Conservation (phyloP, 2,888 invertebrate species). For the Lycia hirtaria region DNA sequence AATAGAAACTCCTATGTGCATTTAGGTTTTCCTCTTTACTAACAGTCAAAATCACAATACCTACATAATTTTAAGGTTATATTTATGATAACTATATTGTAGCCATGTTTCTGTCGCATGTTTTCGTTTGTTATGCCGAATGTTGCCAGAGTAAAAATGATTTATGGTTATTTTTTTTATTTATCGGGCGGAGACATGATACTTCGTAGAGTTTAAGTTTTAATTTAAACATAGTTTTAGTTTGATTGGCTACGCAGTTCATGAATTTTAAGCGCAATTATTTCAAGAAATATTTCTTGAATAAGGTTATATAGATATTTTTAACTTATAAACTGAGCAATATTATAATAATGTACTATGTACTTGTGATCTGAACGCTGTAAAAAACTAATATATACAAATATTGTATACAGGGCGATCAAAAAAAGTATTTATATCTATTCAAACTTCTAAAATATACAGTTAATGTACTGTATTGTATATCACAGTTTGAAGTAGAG, state of each 20-base stretch:
- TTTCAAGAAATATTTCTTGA: constrained; percentile 46
- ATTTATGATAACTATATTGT: constrained; percentile 46
- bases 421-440: constrained; percentile 63
- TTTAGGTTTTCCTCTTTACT: constrained; percentile 66
- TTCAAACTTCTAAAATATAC: constrained; percentile 46
- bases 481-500: constrained; percentile 56
- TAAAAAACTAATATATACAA: constrained; percentile 42
- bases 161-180: constrained; percentile 38
- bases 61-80: constrained; percentile 55
- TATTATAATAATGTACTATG: constrained; percentile 52
- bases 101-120: constrained; percentile 62
- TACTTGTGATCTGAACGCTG: constrained; percentile 63
- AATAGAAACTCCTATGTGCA: constrained; percentile 65
- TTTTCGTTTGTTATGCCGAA: constrained; percentile 50
- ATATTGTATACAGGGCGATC: constrained; percentile 65
- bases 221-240: constrained; percentile 47
- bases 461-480: constrained; percentile 49
- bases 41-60: constrained; percentile 55
- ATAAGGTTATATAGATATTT: constrained; percentile 35
- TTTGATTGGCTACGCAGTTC: constrained; percentile 60
- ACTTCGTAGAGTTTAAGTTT: constrained; percentile 56
- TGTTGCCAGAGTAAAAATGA: constrained; percentile 60
- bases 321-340: constrained; percentile 61
- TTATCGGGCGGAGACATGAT: constrained; percentile 55
- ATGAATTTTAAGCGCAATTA: constrained; percentile 47